Conservation (phyloP, 2,888 invertebrate genomes). For the Callyntrura sp. region DNA sequence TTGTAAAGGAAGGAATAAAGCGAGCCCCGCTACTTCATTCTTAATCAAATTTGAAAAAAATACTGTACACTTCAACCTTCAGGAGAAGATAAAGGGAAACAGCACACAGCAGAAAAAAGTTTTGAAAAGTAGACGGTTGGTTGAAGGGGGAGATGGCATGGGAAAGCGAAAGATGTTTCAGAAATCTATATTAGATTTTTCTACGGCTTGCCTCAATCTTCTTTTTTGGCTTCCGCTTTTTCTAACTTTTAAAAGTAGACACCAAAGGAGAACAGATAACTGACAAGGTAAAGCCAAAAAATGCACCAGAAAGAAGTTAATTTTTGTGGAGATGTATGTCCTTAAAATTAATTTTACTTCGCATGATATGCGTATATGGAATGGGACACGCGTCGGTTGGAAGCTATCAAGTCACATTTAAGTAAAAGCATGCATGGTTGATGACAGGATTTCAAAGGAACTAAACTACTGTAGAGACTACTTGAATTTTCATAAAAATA, state of each 20-base stretch:
- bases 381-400: too few species aligned
- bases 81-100: background rate
- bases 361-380: slow-evolving; percentile 48
- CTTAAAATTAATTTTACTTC: slow-evolving; percentile 59
- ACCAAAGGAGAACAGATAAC: background rate
- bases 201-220: slow-evolving; percentile 18
- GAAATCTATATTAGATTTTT: slow-evolving; percentile 49
- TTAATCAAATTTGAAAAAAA: slow-evolving; percentile 30
- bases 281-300: background rate
- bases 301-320: background rate
- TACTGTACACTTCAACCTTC: background rate
- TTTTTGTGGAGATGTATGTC: slow-evolving; percentile 20
- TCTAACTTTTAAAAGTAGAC: background rate
- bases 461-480: too few species aligned
- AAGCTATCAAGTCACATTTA: slow-evolving; percentile 26
- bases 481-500: too few species aligned
- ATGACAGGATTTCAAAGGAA: too few species aligned
- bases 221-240: background rate
- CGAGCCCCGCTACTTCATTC: slow-evolving; percentile 30
- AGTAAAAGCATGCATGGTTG: slow-evolving; percentile 18
- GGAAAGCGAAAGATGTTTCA: background rate
- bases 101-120: background rate
- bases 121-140: slow-evolving; percentile 28
- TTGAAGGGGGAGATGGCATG: too few species aligned
- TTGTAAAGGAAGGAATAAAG: background rate